Evolutionary conservation across 1,140 invertebrate species (phyloP), one percentile per base, ranked within the genome.

Genomic region (Lepidostoma basale): DNA sequence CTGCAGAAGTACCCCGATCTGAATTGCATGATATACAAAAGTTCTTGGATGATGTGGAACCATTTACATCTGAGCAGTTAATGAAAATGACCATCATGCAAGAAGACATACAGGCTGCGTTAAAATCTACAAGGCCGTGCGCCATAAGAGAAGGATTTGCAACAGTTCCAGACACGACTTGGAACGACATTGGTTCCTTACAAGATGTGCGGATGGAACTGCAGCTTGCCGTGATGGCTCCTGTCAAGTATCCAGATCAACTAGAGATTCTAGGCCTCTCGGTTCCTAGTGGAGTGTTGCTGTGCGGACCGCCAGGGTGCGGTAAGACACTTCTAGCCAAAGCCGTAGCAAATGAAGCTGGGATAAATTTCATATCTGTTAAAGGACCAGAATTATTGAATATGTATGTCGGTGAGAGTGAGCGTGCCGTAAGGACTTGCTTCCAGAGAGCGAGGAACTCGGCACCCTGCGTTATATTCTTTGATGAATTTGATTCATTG

Each of bases 341-440:
- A 85, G 97, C 96, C 25, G 89, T 98, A 58, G 95, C 96, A 3
- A 98, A 98, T 84, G 96, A 98, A 83, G 93, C 95, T 58, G 95
- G 95, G 39, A 92, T 98, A 9, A 98, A 98, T 81, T 98, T 98
- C 74, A 96, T 99, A 71, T 96, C 94, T 12, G 95, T 99, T 9
- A 98, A 98, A 83, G 97, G 97, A 10, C 96, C 97, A 8, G 97
- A 99, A 82, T 80, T 99, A 22, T 81, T 99, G 20, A 98, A 96
- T 76, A 99, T 98, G 94, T 99, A 99, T 83, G 95, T 99, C 28
- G 98, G 98, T 69, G 98, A 99, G 82, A 99, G 96, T 85, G 98
- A 99, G 82, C 87, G 94, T 75, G 96, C 96, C 3, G 95, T 99
- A 0, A 84, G 98, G 33, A 90, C 95, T 20, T 94, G 96, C 75